Evolutionary conservation across 2,797 vertebrate genomes (phyloP), one percentile per base, ranked within the genome.

Genomic region (Myotis myotis): DNA sequence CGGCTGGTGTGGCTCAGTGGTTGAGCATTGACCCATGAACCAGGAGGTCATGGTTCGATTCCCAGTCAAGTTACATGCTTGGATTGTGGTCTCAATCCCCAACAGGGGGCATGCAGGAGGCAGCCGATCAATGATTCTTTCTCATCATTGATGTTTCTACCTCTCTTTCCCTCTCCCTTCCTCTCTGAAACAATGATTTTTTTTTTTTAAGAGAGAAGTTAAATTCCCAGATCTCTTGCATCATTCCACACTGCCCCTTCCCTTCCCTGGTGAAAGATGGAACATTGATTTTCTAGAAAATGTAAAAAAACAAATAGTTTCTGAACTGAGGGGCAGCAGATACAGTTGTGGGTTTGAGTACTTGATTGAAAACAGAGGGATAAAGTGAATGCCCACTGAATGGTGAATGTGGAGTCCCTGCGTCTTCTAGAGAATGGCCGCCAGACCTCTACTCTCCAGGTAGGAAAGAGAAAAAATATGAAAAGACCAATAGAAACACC

Each of bases 221-320:
- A 11, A n/a, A 38, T 68, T 12, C 55, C 30, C 20, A 38, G 22
- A 17, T 1, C 6, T 30, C 33, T 10, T 17, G 64, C 44, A 75
- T 30, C 36, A 12, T 17, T 62, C 17, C 3, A 49, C 1, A 5
- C 0, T 19, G 8, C 47, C 20, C 53, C 33, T 87, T 60, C 36
- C 53, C 15, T 87, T 72, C 15, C 19, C 20, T 2, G 3, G 17
- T 6, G 4, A 89, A 79, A 71, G 33, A 17, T 1, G 36, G 20
- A 23, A n/a, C 17, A 8, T 44, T 53, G 68, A 47, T 28, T 80
- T 89, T 91, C 44, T 41, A 6, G 68, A 87, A 55, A 89, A 72
- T 51, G 25, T 47, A 62, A 62, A 62, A 53, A 55, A 28, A 86
- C 17, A n/a, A n/a, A 25, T 1, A 36, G 38, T 23, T 44, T 72